Base-by-base conservation (phyloP, 2,113 vertebrate species). In the Azemiops feae region DNA sequence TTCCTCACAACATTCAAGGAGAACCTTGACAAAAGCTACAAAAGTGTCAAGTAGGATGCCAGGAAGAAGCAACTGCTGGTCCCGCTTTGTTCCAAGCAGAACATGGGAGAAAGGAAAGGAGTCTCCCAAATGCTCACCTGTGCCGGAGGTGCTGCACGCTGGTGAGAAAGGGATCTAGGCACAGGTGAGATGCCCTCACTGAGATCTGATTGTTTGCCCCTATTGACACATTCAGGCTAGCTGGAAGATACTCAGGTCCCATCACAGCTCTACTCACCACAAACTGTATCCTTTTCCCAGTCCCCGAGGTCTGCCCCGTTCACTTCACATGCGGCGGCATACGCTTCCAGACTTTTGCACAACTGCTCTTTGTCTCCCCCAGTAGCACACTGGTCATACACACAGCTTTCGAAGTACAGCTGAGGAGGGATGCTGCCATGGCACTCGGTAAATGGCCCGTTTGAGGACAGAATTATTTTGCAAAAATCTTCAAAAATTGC, bases 221-320 rank as follows among this genome's bases (percentile, higher is more conserved):
- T 54, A 3, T 16, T 54, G 53, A 54, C 14, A 11, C 53, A 1
- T 54, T n/a, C 27, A 64, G 60, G 30, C 10, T 1, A n/a, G 60
- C 60, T 16, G 9, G 57, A 12, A 47, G 5, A 4, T 3, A 43
- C 8, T 14, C 30, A 3, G 18, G 16, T 39, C 52, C 16, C 16
- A 10, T 2, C 1, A 20, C 4, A 5, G 54, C 11, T 39, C 27
- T 88, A 95, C 98, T 43, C 98, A 99, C 98, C 92, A 88, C 98
- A 99, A 69, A 96, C 92, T 3, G 98, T 97, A 55, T 96, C 95
- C 94, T 97, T 98, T 92, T 97, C 98, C 98, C 98, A 98, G 47
- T 93, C 91, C 9, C 97, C 95, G n/a, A 98, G 10, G 22, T 47
- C 23, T 58, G 97, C n/a, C 0, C 98, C 98, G 4, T 96, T 97